Evolutionary conservation across 2,113 vertebrate species (phyloP), one percentile per base, ranked within the genome.

Genomic region (Petrocephalus zakoni): DNA sequence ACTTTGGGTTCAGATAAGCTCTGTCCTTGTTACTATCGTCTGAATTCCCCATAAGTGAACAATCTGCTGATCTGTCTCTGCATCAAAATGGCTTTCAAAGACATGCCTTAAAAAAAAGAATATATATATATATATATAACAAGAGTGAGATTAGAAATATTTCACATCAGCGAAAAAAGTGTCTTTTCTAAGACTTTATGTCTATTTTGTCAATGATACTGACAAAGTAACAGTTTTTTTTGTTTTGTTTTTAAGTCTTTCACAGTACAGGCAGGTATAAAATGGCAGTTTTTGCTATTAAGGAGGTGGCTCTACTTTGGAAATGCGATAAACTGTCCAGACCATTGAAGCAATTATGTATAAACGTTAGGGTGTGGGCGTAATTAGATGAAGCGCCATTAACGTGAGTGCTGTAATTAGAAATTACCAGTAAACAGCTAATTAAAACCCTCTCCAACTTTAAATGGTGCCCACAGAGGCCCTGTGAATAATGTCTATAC

Each of bases 1-100:
- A 56, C 90, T 94, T 95, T 91, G 93, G 6, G 92, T 94, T 95
- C 94, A 92, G 93, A 95, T 94, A 93, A 95, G 92, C 93, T 90
- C 88, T 88, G 34, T 87, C 90, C 91, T 92, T 92, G 72, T 90
- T 90, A 89, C 91, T 49, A n/a, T 81, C 8, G 91, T 95, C 93
- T 92, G 90, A 93, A 94, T 94, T 93, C 92, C 92, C 93, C 91
- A 87, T 90, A 47, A n/a, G 25, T 93, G 93, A 15, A 84, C 21
- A 88, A 75, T 92, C 91, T 42, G 42, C 42, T 42, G 42, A 42
- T 42, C 42, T 90, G 87, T 89, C 90, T 90, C 92, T 88, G 56
- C 90, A 83, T 89, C 87, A 89, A 91, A 92, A 93, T 82, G 2
- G 75, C 88, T 92, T 92, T 90, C 89, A 61, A 42, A 42, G 42